Percentiles rank a stretch among this genome's conserved stretches.
phyloP scores from a whole-genome alignment of 2,797 vertebrate genomes.

The Falco columbarius region DNA sequence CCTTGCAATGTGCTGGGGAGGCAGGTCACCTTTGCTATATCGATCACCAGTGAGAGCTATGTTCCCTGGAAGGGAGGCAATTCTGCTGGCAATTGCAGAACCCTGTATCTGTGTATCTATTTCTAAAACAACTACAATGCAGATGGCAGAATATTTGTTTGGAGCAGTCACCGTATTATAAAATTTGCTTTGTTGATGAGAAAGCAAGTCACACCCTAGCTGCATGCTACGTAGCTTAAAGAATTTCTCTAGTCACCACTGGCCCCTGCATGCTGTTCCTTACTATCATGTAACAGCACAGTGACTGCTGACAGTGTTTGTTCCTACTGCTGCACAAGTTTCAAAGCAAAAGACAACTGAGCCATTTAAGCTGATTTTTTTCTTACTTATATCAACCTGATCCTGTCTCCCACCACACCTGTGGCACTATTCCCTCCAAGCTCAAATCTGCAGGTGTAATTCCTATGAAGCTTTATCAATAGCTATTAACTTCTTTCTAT shows the following conservation, averaged over 20 bases:
- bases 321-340: not conserved
- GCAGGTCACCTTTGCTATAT: conserved; percentile 36
- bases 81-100: conserved; percentile 11
- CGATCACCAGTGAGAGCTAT: not conserved
- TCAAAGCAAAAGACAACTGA: not conserved
- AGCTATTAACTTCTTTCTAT: not conserved
- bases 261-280: not conserved
- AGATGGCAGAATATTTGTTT: not conserved
- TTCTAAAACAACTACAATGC: not conserved
- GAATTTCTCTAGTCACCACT: not conserved
- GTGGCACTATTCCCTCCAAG: not conserved
- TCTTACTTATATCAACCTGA: not conserved
- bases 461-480: not conserved
- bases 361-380: not conserved
- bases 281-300: accelerated
- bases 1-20: not conserved
- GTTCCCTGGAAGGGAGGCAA: not conserved
- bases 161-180: not conserved
- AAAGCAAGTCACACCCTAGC: not conserved
- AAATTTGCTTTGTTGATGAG: not conserved
- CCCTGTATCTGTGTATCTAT: not conserved
- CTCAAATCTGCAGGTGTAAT: not conserved
- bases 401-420: not conserved
- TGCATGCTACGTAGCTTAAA: not conserved
- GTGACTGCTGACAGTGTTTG: accelerated